These are phyloP conservation scores for Amblyraja radiata DNA, from an alignment of 2,797 vertebrate genomes.

Conservation along the genomic window DNA sequence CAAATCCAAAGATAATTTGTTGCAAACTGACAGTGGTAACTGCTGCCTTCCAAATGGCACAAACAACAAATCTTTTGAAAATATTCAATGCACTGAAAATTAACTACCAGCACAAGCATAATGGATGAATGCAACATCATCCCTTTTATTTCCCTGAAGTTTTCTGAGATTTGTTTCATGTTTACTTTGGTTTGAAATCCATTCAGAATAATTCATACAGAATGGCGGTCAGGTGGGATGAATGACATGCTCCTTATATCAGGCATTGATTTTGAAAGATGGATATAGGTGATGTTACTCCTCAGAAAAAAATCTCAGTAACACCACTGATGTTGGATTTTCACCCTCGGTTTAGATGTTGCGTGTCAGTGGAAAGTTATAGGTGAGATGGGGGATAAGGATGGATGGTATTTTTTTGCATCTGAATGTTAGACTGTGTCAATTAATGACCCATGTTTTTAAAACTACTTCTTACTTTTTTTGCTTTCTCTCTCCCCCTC, in stretches of 20 bases:
- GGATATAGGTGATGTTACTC: not conserved
- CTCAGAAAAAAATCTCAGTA: not conserved
- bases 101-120: not conserved
- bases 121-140: slow-evolving; percentile 18
- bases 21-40: not conserved
- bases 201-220: not conserved
- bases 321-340: not conserved
- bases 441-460: not conserved
- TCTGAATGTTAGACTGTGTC: not conserved
- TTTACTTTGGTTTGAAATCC: not conserved
- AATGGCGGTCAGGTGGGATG: not conserved
- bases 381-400: not conserved
- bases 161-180: not conserved
- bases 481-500: too few species aligned
- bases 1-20: not conserved
- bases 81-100: not conserved
- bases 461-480: not conserved
- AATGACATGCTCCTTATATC: not conserved
- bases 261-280: too few species aligned
- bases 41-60: not conserved
- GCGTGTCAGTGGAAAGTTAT: not conserved
- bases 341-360: not conserved
- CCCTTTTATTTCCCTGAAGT: not conserved
- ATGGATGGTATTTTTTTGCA: not conserved
- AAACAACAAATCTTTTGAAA: not conserved